These are phyloP conservation scores for Temnothorax ravouxi DNA, from an alignment of 2,888 invertebrate species.

Conservation along the genomic window DNA sequence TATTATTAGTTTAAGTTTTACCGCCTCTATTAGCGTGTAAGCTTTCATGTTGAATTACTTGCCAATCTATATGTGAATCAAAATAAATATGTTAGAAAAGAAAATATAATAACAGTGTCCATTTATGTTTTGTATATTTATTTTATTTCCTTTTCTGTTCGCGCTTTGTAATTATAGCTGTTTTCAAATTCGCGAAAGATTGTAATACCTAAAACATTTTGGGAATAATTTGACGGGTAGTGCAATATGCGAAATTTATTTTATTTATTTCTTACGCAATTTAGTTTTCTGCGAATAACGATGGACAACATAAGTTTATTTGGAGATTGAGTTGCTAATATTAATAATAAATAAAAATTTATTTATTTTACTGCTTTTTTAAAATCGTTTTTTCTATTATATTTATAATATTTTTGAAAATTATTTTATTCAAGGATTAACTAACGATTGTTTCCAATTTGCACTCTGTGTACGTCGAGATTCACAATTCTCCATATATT, in stretches of 20 bases:
- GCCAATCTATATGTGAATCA: constrained; percentile 81
- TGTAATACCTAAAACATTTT: background rate
- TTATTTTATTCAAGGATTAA: background rate
- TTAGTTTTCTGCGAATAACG: background rate
- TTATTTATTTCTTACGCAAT: background rate
- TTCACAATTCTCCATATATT: background rate
- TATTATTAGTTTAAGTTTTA: constrained; percentile 38
- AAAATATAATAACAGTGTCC: constrained; percentile 61
- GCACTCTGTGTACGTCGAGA: constrained; percentile 64
- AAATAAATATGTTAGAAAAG: constrained; percentile 85
- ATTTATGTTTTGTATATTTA: constrained; percentile 72
- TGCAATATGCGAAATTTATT: constrained; percentile 10
- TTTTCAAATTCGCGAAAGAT: background rate
- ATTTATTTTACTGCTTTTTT: background rate
- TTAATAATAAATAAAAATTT: background rate
- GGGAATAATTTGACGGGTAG: background rate
- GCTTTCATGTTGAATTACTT: constrained; percentile 82
- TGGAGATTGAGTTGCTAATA: background rate
- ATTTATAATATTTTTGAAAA: constrained; percentile 1
- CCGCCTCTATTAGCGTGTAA: constrained; percentile 77
- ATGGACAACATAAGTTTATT: background rate
- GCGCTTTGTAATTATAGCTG: constrained; percentile 39
- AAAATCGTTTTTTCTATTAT: background rate
- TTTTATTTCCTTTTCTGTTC: constrained; percentile 73
- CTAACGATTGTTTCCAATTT: background rate